Conservation (phyloP, 1,140 invertebrate species). For the Colletes gigas region DNA sequence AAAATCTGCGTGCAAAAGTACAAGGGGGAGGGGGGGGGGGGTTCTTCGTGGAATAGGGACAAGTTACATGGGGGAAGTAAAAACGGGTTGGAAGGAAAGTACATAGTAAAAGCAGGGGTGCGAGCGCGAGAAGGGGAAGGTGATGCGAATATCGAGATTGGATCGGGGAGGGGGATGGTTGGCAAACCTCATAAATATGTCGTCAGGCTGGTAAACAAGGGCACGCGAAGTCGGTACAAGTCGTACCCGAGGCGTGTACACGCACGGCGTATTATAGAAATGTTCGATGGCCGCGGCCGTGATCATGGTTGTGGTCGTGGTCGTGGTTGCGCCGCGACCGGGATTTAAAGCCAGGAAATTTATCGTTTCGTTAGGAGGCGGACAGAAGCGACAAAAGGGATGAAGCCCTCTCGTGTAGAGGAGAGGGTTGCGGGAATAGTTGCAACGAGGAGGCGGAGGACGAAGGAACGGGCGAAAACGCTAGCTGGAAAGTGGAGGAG, state of each 20-base stretch:
- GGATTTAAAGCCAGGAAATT: slow-evolving; percentile 68
- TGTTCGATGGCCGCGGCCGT: slow-evolving; percentile 42
- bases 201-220: slow-evolving; percentile 63
- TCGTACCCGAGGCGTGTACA: slow-evolving; percentile 16
- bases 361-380: slow-evolving; percentile 62
- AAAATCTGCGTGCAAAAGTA: not conserved
- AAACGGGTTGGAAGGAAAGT: slow-evolving; percentile 1
- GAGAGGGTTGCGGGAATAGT: slow-evolving; percentile 11
- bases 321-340: slow-evolving; percentile 26
- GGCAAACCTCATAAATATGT: slow-evolving; percentile 63
- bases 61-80: not conserved
- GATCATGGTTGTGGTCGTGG: slow-evolving; percentile 44
- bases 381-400: slow-evolving; percentile 62
- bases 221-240: slow-evolving; percentile 53
- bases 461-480: not conserved
- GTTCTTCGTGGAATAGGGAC: not conserved
- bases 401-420: slow-evolving; percentile 13
- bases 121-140: not conserved
- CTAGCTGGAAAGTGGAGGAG: slow-evolving; percentile 3
- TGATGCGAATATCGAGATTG: slow-evolving; percentile 59
- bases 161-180: slow-evolving; percentile 44
- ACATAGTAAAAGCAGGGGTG: not conserved
- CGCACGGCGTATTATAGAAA: slow-evolving; percentile 26
- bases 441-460: not conserved
- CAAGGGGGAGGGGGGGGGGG: not conserved